Evolutionary conservation across 53 echinoderm and acorn worm genomes (phyloP).

Genomic region (Crossaster papposus): DNA sequence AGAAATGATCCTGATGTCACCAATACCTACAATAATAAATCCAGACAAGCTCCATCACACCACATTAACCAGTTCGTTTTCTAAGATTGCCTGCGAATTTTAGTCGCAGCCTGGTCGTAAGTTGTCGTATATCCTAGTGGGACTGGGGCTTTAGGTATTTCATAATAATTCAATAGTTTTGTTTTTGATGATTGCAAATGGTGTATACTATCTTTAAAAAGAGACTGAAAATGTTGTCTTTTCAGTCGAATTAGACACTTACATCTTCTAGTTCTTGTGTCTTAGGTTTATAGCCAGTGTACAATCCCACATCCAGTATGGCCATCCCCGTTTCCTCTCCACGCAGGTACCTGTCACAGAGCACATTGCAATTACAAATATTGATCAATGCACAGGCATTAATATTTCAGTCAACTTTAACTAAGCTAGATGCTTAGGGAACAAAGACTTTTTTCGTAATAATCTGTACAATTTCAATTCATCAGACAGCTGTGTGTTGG

Average conservation of each 20-base stretch:
- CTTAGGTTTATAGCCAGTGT: conserved; percentile 84
- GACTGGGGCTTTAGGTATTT: no score
- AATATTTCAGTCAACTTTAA: not conserved
- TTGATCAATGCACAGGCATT: not conserved
- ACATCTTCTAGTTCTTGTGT: conserved; percentile 72
- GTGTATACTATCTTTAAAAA: no score
- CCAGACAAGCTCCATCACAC: not conserved
- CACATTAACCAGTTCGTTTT: no score
- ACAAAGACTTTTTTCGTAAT: not conserved
- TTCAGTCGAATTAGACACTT: conserved; percentile 2
- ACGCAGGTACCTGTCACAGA: conserved; percentile 66
- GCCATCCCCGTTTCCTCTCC: conserved; percentile 76
- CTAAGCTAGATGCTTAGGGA: not conserved
- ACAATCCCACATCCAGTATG: conserved; percentile 95
- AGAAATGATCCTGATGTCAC: no score
- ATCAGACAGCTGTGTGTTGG: not conserved
- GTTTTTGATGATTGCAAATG: no score
- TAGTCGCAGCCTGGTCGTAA: no score
- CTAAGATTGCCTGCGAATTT: no score
- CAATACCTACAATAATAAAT: not conserved
- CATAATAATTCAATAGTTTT: no score
- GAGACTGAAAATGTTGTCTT: not conserved
- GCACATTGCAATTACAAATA: not conserved
- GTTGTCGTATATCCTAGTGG: no score
- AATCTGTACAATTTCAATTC: not conserved